phyloP scores from a whole-genome alignment of 2,888 invertebrate species.

The Sicus ferrugineus region DNA sequence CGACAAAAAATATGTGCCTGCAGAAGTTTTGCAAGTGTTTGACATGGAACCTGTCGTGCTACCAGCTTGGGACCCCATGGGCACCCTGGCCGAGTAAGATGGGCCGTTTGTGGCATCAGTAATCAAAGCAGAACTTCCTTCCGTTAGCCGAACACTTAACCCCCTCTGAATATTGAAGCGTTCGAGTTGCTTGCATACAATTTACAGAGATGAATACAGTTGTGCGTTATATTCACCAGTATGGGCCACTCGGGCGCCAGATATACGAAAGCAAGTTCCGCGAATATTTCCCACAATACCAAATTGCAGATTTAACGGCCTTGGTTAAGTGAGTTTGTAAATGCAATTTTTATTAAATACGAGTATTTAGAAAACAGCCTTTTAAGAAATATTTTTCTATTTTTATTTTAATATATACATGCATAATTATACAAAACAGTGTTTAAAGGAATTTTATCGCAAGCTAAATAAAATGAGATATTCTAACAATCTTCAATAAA shows the following conservation, averaged over 20 bases:
- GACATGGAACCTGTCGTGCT: conserved; percentile 78
- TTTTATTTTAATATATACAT: conserved; percentile 42
- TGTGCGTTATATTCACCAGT: conserved; percentile 21
- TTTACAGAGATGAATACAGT: conserved; percentile 7
- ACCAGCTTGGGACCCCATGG: conserved; percentile 96
- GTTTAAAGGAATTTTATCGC: neutral
- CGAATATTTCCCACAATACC: conserved; percentile 26
- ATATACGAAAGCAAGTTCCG: conserved; percentile 16
- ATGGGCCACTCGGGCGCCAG: no score
- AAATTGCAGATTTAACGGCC: conserved; percentile 2
- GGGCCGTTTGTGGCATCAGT: no score
- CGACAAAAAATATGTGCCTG: conserved; percentile 82
- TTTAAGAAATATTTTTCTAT: conserved; percentile 19
- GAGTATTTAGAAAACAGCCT: no score
- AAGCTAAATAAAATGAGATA: neutral
- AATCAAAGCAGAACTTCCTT: no score
- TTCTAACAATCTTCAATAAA: neutral
- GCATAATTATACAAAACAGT: conserved; percentile 30
- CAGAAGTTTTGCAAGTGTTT: conserved; percentile 78
- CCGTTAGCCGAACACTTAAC: no score
- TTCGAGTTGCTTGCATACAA: no score
- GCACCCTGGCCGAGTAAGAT: conserved; percentile 75
- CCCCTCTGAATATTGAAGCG: no score
- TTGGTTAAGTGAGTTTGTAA: conserved; percentile 40
- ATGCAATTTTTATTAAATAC: conserved; percentile 44